Conservation (phyloP, 2,888 invertebrate genomes). For the Coelogynopora nodosa region DNA sequence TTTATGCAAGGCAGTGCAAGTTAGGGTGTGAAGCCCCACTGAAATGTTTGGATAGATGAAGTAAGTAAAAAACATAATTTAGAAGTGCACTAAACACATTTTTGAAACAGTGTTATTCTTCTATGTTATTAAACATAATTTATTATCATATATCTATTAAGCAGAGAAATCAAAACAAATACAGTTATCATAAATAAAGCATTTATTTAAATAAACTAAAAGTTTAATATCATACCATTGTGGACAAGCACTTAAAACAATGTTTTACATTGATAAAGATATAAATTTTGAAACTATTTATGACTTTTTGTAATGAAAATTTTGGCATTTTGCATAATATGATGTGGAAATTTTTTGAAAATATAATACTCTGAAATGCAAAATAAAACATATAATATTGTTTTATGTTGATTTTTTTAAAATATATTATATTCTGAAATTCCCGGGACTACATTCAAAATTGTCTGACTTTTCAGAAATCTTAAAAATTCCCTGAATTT, state of each 20-base stretch:
- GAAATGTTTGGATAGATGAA: neutral
- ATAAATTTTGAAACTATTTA: neutral
- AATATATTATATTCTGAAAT: neutral
- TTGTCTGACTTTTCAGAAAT: neutral
- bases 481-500: neutral
- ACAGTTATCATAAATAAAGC: neutral
- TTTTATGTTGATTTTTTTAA: too few relatives aligned
- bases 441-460: neutral
- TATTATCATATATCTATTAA: neutral
- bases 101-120: neutral
- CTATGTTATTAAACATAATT: neutral
- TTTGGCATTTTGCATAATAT: neutral
- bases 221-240: neutral
- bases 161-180: neutral
- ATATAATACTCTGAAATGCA: neutral
- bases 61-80: neutral
- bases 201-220: neutral
- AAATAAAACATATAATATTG: too few relatives aligned
- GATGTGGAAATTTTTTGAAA: neutral
- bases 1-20: neutral
- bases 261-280: neutral
- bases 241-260: neutral
- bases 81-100: neutral
- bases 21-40: neutral
- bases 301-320: neutral